phyloP scores from a whole-genome alignment of 1,140 invertebrate species.

The Ptiloglossa arizonensis region DNA sequence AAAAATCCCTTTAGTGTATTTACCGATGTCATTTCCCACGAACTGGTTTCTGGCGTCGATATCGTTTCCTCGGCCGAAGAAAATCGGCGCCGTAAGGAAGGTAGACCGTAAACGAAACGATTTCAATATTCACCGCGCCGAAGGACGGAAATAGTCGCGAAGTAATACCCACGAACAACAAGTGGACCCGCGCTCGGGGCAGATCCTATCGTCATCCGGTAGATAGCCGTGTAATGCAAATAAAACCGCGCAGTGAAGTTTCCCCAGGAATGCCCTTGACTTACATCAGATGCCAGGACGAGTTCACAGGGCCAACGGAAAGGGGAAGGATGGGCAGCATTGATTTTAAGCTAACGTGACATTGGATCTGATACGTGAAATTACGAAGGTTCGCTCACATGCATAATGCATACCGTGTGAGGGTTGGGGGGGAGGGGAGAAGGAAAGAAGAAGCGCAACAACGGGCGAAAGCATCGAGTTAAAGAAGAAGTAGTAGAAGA shows the following conservation, averaged over 20 bases:
- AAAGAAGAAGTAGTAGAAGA: neutral
- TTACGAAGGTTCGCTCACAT: constrained; percentile 57
- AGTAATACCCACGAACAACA: neutral
- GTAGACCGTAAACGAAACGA: too few species aligned
- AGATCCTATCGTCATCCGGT: neutral
- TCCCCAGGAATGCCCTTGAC: neutral
- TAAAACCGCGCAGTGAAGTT: constrained; percentile 3
- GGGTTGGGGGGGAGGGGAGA: constrained; percentile 19
- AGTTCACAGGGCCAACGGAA: constrained; percentile 4
- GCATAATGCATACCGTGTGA: constrained; percentile 62
- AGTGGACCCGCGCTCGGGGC: neutral
- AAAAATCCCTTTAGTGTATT: too few species aligned
- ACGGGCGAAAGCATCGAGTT: neutral
- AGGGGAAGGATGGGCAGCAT: constrained; percentile 19
- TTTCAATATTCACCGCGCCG: neutral
- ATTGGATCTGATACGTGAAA: constrained; percentile 65
- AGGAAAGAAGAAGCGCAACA: constrained; percentile 1
- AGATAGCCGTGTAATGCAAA: constrained; percentile 18
- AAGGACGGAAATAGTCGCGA: neutral
- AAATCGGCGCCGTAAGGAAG: neutral
- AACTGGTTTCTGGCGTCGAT: too few species aligned
- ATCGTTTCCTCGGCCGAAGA: neutral
- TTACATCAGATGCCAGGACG: constrained; percentile 33
- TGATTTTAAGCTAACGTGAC: constrained; percentile 60
- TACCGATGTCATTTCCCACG: too few species aligned